phyloP scores from a whole-genome alignment of 2,888 invertebrate species.

The Oscheius sp. region DNA sequence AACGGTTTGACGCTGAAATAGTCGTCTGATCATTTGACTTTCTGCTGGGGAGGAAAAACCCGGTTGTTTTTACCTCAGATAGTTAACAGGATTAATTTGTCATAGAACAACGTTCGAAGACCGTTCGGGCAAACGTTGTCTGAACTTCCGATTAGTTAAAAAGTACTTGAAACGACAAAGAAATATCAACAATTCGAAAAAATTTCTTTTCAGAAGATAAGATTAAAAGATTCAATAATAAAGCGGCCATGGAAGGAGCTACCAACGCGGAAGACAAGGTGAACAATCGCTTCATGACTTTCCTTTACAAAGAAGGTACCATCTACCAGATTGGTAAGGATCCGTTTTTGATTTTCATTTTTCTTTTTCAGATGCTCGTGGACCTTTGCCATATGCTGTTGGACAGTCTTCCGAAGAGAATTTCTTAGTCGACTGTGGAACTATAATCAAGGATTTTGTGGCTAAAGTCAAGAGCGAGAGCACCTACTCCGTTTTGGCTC shows the following conservation, averaged over 20 bases:
- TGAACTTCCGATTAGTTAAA: no score
- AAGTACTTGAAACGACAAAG: background rate
- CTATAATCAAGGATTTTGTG: conserved; percentile 62
- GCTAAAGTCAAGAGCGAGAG: conserved; percentile 58
- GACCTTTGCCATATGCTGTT: conserved; percentile 62
- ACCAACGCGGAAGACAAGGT: conserved; percentile 61
- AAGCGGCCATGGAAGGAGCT: conserved; percentile 64
- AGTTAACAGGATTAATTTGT: background rate
- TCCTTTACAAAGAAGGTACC: conserved; percentile 59
- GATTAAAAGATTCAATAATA: conserved; percentile 54
- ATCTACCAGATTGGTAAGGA: conserved; percentile 67
- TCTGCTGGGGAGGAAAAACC: background rate
- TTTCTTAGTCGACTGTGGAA: conserved; percentile 65
- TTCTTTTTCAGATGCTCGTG: conserved; percentile 62
- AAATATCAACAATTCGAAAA: background rate
- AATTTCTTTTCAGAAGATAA: conserved; percentile 48
- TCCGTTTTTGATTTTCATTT: background rate
- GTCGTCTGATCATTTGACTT: background rate
- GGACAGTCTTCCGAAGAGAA: conserved; percentile 61
- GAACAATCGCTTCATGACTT: conserved; percentile 70
- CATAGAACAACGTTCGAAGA: background rate
- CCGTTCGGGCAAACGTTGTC: no score
- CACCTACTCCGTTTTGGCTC: conserved; percentile 67
- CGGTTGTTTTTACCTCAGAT: background rate
- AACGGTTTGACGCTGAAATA: background rate